Base-by-base conservation (phyloP, 2,888 invertebrate genomes). In the Pegoplata infirma region DNA sequence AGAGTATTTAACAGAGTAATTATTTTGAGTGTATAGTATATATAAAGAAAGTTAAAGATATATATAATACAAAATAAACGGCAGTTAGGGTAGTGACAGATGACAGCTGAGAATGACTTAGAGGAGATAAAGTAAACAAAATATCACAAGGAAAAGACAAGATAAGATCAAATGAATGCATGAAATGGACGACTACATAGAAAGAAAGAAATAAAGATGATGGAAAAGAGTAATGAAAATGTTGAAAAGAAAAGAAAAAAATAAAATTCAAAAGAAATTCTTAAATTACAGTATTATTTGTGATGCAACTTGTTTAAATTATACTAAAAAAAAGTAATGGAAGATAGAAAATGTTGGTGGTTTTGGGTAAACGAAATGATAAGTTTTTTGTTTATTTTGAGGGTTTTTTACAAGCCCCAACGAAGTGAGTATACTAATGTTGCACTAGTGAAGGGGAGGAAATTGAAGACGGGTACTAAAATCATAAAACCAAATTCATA, bases 141-240 rank as follows among this genome's bases (percentile, higher is more conserved):
- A 77, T 80, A 79, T 79, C 81, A 80, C 81, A 79, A 68, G 25
- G 19, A 55, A 61, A 51, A 67, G 59, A 74, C 28, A 53, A 74
- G 68, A 49, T 16, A 47, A 74, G 64, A 53, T 16, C 25, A 25
- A 19, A 53, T 44, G n/a, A 14, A 32, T n/a, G n/a, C n/a, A n/a
- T 44, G 46, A 53, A 49, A 21, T 14, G 17, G 44, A 19, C 25
- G 47, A 64, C 25, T 49, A 44, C 21, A 28, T 10, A 19, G 14
- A 47, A 6, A 58, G 6, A 7, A 5, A 19, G 0, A 7, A 16
- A 10, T 12, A 17, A n/a, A 6, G 17, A 44, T 19, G 12, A 44
- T 28, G 32, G 40, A 32, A 6, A 40, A 67, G 32, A 32, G 49
- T 10, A 53, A 4, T 44, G 28, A 55, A 58, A 80, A 61, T 36